Conservation (phyloP, 2,113 vertebrate species). For the Sialia sialis region DNA sequence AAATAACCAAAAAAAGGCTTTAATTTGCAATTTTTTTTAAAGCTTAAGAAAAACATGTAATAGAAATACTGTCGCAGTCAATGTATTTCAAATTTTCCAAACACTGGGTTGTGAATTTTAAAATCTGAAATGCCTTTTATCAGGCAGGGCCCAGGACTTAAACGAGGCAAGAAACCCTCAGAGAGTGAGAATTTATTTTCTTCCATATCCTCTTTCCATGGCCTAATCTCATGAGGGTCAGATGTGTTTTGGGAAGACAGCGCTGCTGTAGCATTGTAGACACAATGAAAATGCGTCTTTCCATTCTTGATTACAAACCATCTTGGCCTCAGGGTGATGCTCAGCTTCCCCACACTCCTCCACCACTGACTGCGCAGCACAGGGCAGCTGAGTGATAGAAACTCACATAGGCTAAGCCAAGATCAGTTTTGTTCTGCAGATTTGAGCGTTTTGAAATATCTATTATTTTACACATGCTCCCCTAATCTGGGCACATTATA, state of each 20-base stretch:
- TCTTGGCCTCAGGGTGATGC: accelerated
- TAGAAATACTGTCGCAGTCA: neutral
- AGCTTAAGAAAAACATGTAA: neutral
- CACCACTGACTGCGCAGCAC: accelerated
- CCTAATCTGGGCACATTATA: accelerated
- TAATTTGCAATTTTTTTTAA: neutral
- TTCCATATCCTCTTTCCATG: neutral
- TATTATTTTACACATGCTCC: neutral
- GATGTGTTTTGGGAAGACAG: neutral
- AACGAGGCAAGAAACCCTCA: neutral
- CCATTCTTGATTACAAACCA: neutral
- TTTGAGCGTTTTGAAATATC: neutral
- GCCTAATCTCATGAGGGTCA: neutral
- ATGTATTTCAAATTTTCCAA: neutral
- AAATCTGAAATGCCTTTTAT: neutral
- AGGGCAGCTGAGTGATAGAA: neutral
- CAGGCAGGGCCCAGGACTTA: neutral
- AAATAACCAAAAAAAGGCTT: neutral
- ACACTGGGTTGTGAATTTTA: neutral
- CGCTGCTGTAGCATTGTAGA: neutral
- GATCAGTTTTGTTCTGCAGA: neutral
- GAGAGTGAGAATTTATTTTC: neutral
- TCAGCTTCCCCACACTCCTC: neutral
- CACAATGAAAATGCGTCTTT: neutral
- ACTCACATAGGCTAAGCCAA: neutral